phyloP scores from a whole-genome alignment of 2,888 invertebrate genomes.

The Stenchaetothrips biformis region DNA sequence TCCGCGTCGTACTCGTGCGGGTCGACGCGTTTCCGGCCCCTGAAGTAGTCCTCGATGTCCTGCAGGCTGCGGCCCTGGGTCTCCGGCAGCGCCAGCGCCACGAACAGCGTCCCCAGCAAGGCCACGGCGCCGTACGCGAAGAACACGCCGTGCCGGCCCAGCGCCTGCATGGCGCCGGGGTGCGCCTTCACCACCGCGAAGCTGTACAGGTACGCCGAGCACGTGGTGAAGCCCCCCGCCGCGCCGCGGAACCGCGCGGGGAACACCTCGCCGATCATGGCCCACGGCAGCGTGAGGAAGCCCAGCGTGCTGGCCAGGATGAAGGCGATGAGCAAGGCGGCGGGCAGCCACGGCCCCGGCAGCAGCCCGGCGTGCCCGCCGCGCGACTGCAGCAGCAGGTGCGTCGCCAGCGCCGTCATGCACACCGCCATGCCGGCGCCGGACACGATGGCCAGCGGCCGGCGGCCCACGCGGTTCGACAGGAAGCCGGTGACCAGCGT shows the following conservation, averaged over 20 bases:
- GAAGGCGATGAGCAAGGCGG: conserved; percentile 37
- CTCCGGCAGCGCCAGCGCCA: conserved; percentile 49
- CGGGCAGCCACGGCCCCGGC: conserved; percentile 35
- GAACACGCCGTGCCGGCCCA: conserved; percentile 44
- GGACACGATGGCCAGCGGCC: conserved; percentile 45
- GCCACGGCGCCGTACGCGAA: conserved; percentile 50
- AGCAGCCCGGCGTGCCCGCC: conserved; percentile 1
- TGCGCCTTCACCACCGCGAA: conserved; percentile 52
- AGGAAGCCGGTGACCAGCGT: conserved; percentile 37
- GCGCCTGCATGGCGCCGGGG: conserved; percentile 40
- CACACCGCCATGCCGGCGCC: conserved; percentile 54
- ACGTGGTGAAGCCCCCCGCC: conserved; percentile 48
- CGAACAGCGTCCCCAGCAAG: conserved; percentile 50
- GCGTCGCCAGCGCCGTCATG: conserved; percentile 43
- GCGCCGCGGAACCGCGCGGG: conserved; percentile 51
- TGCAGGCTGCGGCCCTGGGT: conserved; percentile 52
- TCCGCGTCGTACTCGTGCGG: neutral
- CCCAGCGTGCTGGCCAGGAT: conserved; percentile 50
- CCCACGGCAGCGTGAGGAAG: conserved; percentile 54
- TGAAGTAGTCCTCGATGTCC: conserved; percentile 51
- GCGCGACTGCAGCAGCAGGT: conserved; percentile 19
- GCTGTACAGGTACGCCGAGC: conserved; percentile 51
- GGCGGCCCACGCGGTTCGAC: conserved; percentile 37
- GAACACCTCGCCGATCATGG: conserved; percentile 54
- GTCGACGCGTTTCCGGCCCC: conserved; percentile 36